Conservation (phyloP, 1,140 invertebrate species). For the Cyphomyrmex costatus region DNA sequence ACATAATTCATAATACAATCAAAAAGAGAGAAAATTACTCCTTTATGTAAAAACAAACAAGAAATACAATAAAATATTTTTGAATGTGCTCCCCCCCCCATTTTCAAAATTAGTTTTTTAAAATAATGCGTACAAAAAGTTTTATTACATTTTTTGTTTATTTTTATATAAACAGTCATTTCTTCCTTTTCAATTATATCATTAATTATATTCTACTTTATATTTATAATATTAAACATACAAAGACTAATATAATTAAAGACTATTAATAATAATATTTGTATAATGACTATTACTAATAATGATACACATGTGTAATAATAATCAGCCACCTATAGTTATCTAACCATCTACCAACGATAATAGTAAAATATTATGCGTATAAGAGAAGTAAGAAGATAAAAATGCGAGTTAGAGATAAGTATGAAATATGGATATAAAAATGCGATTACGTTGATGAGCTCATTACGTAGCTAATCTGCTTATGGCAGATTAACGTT, state of each 20-base stretch:
- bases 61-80: too few species aligned
- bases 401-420: conserved; percentile 37
- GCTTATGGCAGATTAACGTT: conserved; percentile 57
- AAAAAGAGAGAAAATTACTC: too few species aligned
- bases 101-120: too few species aligned
- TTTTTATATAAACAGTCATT: too few species aligned
- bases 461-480: conserved; percentile 55
- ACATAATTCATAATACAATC: too few species aligned
- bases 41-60: too few species aligned
- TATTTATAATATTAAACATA: neutral
- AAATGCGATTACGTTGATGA: conserved; percentile 53
- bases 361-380: conserved; percentile 12
- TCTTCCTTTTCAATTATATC: too few species aligned
- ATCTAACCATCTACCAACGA: neutral
- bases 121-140: too few species aligned
- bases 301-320: conserved; percentile 12
- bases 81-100: too few species aligned
- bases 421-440: conserved; percentile 54
- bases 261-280: neutral
- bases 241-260: neutral
- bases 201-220: too few species aligned
- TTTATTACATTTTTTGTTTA: too few species aligned
- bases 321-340: neutral
- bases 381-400: neutral
- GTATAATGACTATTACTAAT: neutral